A percentile compares a stretch with the other conserved stretches of the same genome.
Evolutionary conservation across 35 echinoderm and acorn worm species (phyloP).

Genomic region (Amphiura filiformis): DNA sequence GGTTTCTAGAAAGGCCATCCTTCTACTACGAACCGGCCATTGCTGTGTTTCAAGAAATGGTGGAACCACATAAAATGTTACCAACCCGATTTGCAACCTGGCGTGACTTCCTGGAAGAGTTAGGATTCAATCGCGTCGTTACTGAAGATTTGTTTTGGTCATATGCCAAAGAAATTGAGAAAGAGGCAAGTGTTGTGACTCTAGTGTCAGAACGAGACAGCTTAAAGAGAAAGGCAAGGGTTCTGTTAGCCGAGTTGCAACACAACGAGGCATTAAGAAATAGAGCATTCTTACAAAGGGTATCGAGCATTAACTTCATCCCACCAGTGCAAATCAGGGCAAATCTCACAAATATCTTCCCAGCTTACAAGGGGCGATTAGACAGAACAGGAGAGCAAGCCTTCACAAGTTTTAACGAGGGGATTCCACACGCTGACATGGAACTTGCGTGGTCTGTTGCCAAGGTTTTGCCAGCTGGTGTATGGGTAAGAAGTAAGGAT

Average conservation of each 20-base stretch:
- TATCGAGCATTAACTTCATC: constrained; percentile 1
- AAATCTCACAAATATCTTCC: not conserved
- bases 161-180: constrained; percentile 6
- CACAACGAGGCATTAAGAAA: not conserved
- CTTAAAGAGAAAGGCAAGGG: not conserved
- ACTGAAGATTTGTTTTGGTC: not conserved
- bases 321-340: not conserved
- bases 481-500: not conserved
- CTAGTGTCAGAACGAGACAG: not conserved
- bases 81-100: not conserved
- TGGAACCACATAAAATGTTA: not conserved
- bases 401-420: not conserved
- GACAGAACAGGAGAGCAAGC: not conserved
- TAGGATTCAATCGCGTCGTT: not conserved
- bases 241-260: not conserved
- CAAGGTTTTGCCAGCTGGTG: not conserved
- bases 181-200: not conserved
- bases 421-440: not conserved
- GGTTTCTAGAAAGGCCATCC: not conserved
- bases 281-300: not conserved
- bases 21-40: constrained; percentile 4
- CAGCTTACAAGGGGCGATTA: not conserved
- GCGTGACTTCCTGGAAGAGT: not conserved
- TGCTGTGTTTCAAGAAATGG: not conserved
- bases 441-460: constrained; percentile 24